Evolutionary conservation across 2,797 vertebrate species (phyloP).

Genomic region (Aulostomus chinensis): DNA sequence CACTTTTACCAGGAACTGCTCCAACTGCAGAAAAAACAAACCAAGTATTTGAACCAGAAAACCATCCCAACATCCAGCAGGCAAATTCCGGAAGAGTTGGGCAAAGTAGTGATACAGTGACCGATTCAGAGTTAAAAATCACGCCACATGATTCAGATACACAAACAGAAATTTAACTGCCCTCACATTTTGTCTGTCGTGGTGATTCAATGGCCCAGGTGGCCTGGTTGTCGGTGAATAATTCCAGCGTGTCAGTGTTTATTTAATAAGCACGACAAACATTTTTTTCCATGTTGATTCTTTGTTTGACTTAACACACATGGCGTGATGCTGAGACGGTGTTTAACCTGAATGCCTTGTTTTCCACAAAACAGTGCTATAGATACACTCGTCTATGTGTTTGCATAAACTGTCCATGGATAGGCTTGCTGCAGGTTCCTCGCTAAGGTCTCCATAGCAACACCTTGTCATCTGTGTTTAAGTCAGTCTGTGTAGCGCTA

Average conservation of each 20-base stretch:
- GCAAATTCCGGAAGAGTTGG: background rate
- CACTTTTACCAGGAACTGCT: too few species aligned
- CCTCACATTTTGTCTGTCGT: too few species aligned
- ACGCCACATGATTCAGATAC: too few species aligned
- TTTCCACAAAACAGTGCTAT: constrained; percentile 29
- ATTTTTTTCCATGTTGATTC: constrained; percentile 7
- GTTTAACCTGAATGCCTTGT: constrained; percentile 45
- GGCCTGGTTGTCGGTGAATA: too few species aligned
- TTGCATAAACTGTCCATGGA: constrained; percentile 62
- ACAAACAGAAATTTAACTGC: too few species aligned
- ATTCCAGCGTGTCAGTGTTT: too few species aligned
- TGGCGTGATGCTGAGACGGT: background rate
- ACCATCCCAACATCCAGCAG: background rate
- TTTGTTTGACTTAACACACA: constrained; percentile 23
- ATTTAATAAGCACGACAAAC: constrained; percentile 1
- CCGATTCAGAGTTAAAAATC: too few species aligned
- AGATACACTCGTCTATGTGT: constrained; percentile 48
- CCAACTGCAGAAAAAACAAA: too few species aligned
- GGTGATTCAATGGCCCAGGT: too few species aligned
- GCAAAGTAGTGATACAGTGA: too few species aligned
- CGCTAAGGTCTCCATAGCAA: constrained; percentile 73
- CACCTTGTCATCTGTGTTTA: constrained; percentile 72
- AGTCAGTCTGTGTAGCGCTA: constrained; percentile 58
- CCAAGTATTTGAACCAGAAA: background rate
- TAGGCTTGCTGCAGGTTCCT: constrained; percentile 56